These are phyloP conservation scores for Riptortus pedestris DNA, from an alignment of 1,140 invertebrate genomes.

Conservation along the genomic window DNA sequence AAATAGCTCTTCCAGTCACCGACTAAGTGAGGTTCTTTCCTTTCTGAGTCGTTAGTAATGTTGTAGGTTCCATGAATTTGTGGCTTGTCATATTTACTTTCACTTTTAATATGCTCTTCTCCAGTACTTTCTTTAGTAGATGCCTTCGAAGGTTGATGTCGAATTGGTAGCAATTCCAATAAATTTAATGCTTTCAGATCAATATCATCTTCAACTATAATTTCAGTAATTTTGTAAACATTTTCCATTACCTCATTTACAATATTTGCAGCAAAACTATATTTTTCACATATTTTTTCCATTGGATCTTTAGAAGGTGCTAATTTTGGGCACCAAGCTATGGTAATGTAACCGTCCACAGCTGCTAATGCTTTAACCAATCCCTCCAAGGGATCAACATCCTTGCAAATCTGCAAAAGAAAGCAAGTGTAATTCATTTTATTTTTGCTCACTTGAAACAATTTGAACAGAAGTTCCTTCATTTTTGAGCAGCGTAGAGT, in stretches of 20 bases:
- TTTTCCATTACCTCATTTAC: background rate
- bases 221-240: background rate
- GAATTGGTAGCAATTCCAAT: too few species aligned
- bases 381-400: constrained; percentile 40
- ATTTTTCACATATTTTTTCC: constrained; percentile 6
- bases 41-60: background rate
- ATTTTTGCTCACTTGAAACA: constrained; percentile 40
- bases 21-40: background rate
- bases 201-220: too few species aligned
- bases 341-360: background rate
- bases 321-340: background rate
- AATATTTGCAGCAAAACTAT: background rate
- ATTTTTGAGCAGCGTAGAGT: constrained; percentile 37
- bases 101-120: background rate
- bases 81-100: background rate
- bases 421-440: constrained; percentile 48
- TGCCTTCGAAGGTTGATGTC: too few species aligned
- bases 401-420: constrained; percentile 48
- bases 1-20: too few species aligned
- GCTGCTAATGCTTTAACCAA: constrained; percentile 45
- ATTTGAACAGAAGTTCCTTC: constrained; percentile 44
- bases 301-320: background rate
- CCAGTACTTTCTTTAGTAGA: too few species aligned
- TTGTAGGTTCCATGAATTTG: background rate
- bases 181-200: too few species aligned